These are phyloP conservation scores for Neelides folsomi DNA, from an alignment of 2,888 invertebrate species.

Conservation along the genomic window DNA sequence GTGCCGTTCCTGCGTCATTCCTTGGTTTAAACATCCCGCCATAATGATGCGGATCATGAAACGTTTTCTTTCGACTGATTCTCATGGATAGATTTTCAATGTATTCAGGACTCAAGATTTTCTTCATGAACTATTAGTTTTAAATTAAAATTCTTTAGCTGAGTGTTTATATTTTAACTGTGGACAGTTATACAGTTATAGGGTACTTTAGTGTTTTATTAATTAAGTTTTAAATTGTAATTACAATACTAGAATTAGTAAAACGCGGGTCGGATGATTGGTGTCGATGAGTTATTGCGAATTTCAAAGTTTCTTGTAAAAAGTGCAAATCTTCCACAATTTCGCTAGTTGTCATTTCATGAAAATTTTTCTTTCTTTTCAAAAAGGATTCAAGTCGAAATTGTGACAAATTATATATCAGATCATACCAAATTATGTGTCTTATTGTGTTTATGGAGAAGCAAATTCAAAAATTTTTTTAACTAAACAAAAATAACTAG, in stretches of 20 bases:
- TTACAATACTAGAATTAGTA: constrained; percentile 41
- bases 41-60: constrained; percentile 35
- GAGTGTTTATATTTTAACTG: too few relatives aligned
- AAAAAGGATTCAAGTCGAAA: too few relatives aligned
- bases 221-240: too few relatives aligned
- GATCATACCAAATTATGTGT: too few relatives aligned
- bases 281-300: constrained; percentile 72
- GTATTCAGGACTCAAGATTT: constrained; percentile 35
- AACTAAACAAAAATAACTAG: too few relatives aligned
- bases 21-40: constrained; percentile 33
- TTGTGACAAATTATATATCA: too few relatives aligned
- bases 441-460: too few relatives aligned
- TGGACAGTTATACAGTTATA: too few relatives aligned
- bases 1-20: constrained; percentile 43
- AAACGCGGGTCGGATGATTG: constrained; percentile 70
- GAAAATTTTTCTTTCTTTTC: constrained; percentile 11
- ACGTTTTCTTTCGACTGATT: constrained; percentile 37
- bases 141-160: too few relatives aligned
- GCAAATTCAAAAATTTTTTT: too few relatives aligned
- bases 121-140: constrained; percentile 34
- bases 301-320: constrained; percentile 78
- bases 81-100: constrained; percentile 33
- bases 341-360: constrained; percentile 36
- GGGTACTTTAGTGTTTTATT: too few relatives aligned
- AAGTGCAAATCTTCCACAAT: constrained; percentile 54